Percentiles rank a stretch among this genome's conserved stretches.
These are phyloP conservation scores for Drosophila malerkotliana DNA, from an alignment of 1,140 invertebrate genomes.

Conservation along the genomic window DNA sequence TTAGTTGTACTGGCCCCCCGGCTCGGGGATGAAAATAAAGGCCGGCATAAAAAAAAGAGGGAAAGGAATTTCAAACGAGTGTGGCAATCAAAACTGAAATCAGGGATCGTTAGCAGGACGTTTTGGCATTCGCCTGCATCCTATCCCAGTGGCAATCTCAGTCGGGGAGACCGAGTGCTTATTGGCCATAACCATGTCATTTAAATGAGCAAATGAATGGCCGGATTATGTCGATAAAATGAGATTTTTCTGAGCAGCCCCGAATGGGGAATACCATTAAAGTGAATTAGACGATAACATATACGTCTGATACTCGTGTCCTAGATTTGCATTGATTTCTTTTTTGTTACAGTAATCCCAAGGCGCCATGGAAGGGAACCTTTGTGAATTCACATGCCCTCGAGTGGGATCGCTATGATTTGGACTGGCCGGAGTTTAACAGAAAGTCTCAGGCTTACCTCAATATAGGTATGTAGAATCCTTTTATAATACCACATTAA, in stretches of 20 bases:
- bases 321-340: conserved; percentile 6
- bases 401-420: conserved; percentile 88
- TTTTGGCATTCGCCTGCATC: conserved; percentile 37
- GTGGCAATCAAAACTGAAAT: conserved; percentile 69
- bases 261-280: background rate
- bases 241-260: conserved; percentile 12
- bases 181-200: conserved; percentile 47
- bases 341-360: conserved; percentile 88
- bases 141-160: conserved; percentile 4
- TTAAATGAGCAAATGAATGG: conserved; percentile 56
- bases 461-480: conserved; percentile 87
- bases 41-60: conserved; percentile 27
- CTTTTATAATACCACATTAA: background rate
- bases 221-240: conserved; percentile 50
- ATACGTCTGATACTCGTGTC: conserved; percentile 7
- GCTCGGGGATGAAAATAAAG: conserved; percentile 27
- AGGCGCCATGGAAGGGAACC: conserved; percentile 86
- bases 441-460: conserved; percentile 89
- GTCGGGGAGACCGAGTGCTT: conserved; percentile 8
- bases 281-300: conserved; percentile 18
- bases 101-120: conserved; percentile 67
- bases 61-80: conserved; percentile 15
- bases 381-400: conserved; percentile 86
- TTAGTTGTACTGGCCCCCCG: conserved; percentile 61
- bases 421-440: conserved; percentile 92